Evolutionary conservation across 1,140 invertebrate species (phyloP).

Genomic region (Cotesia typhae): DNA sequence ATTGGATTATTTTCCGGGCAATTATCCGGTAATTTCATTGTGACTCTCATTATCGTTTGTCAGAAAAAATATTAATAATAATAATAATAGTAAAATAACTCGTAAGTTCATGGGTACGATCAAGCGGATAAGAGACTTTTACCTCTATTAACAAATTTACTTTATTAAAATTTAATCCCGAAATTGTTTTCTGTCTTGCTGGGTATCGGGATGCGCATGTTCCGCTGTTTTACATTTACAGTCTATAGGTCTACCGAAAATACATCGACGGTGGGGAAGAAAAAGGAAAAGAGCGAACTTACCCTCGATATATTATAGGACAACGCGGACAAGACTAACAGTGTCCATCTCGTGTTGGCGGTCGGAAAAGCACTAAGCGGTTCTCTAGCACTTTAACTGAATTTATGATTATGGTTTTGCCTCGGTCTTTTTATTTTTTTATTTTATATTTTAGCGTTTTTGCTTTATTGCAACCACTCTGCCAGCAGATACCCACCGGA

Average conservation of each 20-base stretch:
- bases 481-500: slow-evolving; percentile 36
- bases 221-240: slow-evolving; percentile 11
- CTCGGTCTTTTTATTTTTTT: slow-evolving; percentile 39
- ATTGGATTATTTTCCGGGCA: background rate
- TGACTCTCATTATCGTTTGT: too few species aligned
- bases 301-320: slow-evolving; percentile 34
- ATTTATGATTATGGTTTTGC: slow-evolving; percentile 60
- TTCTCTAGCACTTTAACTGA: slow-evolving; percentile 56
- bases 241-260: slow-evolving; percentile 23
- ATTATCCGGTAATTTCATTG: background rate
- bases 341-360: slow-evolving; percentile 30
- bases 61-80: background rate
- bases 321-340: slow-evolving; percentile 41
- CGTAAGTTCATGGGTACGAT: slow-evolving; percentile 20
- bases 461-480: slow-evolving; percentile 44
- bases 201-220: slow-evolving; percentile 16
- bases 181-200: slow-evolving; percentile 41
- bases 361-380: slow-evolving; percentile 48
- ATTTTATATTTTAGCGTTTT: slow-evolving; percentile 40
- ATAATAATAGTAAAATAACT: background rate
- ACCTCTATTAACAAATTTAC: slow-evolving; percentile 35
- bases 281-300: slow-evolving; percentile 34
- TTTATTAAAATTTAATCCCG: slow-evolving; percentile 43
- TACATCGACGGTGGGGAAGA: background rate
- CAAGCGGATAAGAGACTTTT: slow-evolving; percentile 26